phyloP scores from a whole-genome alignment of 2,797 vertebrate genomes.

The Anomalospiza imberbis region DNA sequence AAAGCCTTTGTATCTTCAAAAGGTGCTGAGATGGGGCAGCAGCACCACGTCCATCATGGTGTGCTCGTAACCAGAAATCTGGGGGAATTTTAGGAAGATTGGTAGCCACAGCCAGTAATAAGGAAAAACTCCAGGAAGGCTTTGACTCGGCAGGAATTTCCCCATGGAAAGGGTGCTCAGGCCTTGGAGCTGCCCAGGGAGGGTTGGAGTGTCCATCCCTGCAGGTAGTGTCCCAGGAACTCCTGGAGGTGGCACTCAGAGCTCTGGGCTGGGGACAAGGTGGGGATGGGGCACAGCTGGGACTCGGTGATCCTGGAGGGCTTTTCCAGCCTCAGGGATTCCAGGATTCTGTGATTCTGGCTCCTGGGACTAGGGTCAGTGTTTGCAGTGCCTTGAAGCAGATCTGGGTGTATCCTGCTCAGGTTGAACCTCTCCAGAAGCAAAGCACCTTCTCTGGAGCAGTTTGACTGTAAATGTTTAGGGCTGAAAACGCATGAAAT shows the following conservation, averaged over 20 bases:
- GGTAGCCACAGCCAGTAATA: background rate
- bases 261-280: background rate
- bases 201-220: background rate
- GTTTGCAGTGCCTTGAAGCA: background rate
- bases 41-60: rapidly evolving
- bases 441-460: background rate
- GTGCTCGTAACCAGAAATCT: background rate
- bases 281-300: background rate
- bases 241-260: background rate
- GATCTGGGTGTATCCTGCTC: rapidly evolving
- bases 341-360: background rate
- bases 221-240: background rate
- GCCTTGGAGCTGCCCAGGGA: background rate
- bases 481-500: background rate
- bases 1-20: background rate
- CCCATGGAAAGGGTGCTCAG: background rate
- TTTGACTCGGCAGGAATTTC: background rate
- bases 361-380: background rate
- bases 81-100: background rate
- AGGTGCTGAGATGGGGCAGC: background rate
- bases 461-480: background rate
- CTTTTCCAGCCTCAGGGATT: rapidly evolving
- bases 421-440: background rate
- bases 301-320: background rate
- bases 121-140: background rate